Evolutionary conservation across 2,113 vertebrate genomes (phyloP).

Genomic region (Cephalopholis sonnerati): DNA sequence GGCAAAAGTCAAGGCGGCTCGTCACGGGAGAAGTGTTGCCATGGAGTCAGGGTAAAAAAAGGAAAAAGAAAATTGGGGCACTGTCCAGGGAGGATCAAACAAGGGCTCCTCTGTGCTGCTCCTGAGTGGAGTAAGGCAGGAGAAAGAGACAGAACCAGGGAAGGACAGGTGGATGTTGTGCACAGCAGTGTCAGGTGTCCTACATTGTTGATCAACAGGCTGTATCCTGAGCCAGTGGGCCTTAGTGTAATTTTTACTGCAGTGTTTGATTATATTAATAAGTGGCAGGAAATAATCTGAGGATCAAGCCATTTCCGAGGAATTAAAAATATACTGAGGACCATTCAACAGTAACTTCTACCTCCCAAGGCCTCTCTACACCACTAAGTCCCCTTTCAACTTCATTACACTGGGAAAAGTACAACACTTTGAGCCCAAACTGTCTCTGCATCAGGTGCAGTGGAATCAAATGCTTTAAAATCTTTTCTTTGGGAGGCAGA

Average conservation of each 20-base stretch:
- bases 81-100: slow-evolving; percentile 68
- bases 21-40: slow-evolving; percentile 75
- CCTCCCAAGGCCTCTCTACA: background rate
- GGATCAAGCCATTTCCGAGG: background rate
- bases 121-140: slow-evolving; percentile 10
- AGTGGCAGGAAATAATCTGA: slow-evolving; percentile 28
- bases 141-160: slow-evolving; percentile 19
- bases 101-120: slow-evolving; percentile 79
- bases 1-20: slow-evolving; percentile 77
- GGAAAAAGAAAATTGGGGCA: slow-evolving; percentile 60
- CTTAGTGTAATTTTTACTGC: background rate
- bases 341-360: background rate
- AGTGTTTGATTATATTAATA: slow-evolving; percentile 6
- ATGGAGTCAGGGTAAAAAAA: slow-evolving; percentile 70
- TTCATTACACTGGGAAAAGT: background rate
- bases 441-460: background rate
- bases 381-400: background rate
- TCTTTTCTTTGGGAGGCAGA: background rate
- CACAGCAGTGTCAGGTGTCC: slow-evolving; percentile 55
- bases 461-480: background rate
- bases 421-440: too few relatives aligned
- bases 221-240: background rate
- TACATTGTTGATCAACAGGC: slow-evolving; percentile 40
- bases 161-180: slow-evolving; percentile 70
- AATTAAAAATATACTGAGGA: background rate